Evolutionary conservation across 2,888 invertebrate species (phyloP).

Genomic region (Nemoura dubitans): DNA sequence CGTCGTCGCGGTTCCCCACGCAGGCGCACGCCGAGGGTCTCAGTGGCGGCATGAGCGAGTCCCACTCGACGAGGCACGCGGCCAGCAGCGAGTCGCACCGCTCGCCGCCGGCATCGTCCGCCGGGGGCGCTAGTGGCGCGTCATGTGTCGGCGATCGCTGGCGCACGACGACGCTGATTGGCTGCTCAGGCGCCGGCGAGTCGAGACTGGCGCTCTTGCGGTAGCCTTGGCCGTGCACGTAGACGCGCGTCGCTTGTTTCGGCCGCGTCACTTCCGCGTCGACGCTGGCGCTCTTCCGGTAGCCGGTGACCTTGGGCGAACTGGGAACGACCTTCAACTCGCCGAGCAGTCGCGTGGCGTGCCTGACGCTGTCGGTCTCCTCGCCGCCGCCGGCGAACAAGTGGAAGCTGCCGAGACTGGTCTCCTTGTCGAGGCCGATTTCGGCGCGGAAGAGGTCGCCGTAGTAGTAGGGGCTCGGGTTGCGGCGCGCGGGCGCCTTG

Average conservation of each 20-base stretch:
- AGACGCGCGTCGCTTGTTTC: slow-evolving; percentile 64
- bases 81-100: slow-evolving; percentile 47
- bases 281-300: slow-evolving; percentile 77
- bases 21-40: slow-evolving; percentile 56
- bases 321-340: not conserved
- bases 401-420: slow-evolving; percentile 55
- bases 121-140: not conserved
- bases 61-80: slow-evolving; percentile 54
- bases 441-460: slow-evolving; percentile 73
- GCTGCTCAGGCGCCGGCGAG: slow-evolving; percentile 23
- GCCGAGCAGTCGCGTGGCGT: not conserved
- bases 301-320: slow-evolving; percentile 57
- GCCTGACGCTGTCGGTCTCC: slow-evolving; percentile 51
- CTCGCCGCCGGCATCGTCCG: not conserved
- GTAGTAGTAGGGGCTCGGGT: slow-evolving; percentile 86
- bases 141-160: not conserved
- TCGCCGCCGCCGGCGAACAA: slow-evolving; percentile 61
- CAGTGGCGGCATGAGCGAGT: slow-evolving; percentile 74
- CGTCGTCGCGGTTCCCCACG: slow-evolving; percentile 67
- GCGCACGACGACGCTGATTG: not conserved
- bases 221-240: slow-evolving; percentile 32
- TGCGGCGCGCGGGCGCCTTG: slow-evolving; percentile 40
- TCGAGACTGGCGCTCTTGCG: slow-evolving; percentile 44
- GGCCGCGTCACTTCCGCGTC: slow-evolving; percentile 65
- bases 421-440: slow-evolving; percentile 58